Evolutionary conservation across 2,113 vertebrate genomes (phyloP).

Genomic region (Semnornis frantzii): DNA sequence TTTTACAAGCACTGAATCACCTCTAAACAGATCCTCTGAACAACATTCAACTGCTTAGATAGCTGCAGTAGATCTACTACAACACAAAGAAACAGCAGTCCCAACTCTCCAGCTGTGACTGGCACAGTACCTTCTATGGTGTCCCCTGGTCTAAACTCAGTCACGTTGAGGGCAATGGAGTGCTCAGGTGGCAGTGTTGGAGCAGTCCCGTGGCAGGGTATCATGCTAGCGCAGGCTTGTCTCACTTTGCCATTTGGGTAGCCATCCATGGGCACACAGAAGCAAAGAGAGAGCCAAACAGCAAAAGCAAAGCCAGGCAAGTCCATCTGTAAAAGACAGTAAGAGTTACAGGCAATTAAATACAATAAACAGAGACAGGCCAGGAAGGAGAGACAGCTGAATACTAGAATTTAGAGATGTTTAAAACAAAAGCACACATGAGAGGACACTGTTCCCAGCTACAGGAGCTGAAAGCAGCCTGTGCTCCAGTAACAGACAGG

Average conservation of each 20-base stretch:
- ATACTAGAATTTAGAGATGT: neutral
- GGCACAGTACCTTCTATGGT: conserved; percentile 79
- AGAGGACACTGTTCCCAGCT: neutral
- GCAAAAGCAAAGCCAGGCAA: neutral
- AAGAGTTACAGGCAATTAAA: neutral
- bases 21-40: neutral
- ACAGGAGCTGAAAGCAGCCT: neutral
- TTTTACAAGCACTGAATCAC: neutral
- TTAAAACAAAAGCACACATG: neutral
- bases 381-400: neutral
- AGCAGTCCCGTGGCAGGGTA: conserved; percentile 72
- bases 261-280: conserved; percentile 13
- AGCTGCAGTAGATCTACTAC: neutral
- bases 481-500: neutral
- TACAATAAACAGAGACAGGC: neutral
- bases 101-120: neutral
- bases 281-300: conserved; percentile 18
- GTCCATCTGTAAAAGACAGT: conserved; percentile 67
- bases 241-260: conserved; percentile 80
- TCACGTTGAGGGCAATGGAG: conserved; percentile 71
- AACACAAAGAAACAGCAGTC: neutral
- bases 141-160: conserved; percentile 78
- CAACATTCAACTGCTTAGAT: neutral
- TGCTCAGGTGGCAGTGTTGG: conserved; percentile 68
- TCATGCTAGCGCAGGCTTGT: conserved; percentile 79